Evolutionary conservation across 2,113 vertebrate genomes (phyloP), one percentile per base, ranked within the genome.

Genomic region (Glaucomys volans): DNA sequence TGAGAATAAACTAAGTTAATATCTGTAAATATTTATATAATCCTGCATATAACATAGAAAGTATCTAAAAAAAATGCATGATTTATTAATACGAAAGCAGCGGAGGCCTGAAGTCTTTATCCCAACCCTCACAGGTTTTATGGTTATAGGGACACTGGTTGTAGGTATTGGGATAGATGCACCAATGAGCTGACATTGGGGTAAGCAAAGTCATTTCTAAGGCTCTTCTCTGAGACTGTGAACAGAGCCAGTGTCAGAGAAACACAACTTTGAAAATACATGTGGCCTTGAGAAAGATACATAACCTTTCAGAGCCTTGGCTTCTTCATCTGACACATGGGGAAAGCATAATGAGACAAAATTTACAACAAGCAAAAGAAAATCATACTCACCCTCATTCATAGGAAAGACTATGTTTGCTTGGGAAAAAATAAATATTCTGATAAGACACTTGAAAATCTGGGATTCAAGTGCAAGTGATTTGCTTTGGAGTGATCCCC

Each of bases 201-300:
- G 85, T 47, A 24, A 12, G 11, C 20, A 64, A 0, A 59, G 0
- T 71, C 28, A 72, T 71, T 37, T 52, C 81, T 47, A 40, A 79
- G 40, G 28, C 12, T 47, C 52, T 5, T 87, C 37, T 86, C 16
- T 59, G 47, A 22, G 76, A 35, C 82, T 97, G n/a, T 76, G n/a
- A 47, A 54, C 83, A 88, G 72, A 57, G 30, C 92, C 67, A 96
- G 91, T 92, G 81, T 94, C 82, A 66, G 95, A 95, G 84, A 97
- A 44, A 8, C 69, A 35, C 14, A 64, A 91, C 95, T 95, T 89
- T 90, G 72, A 32, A 92, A 94, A 54, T 37, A 12, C 92, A 91
- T 95, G 0, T 32, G 32, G 57, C 9, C 32, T 32, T 44, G 24
- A 40, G 18, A 26, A 67, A 85, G 8, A 24, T 17, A 6, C 7